Evolutionary conservation across 2,888 invertebrate genomes (phyloP).

Genomic region (Xestia sexstrigata): DNA sequence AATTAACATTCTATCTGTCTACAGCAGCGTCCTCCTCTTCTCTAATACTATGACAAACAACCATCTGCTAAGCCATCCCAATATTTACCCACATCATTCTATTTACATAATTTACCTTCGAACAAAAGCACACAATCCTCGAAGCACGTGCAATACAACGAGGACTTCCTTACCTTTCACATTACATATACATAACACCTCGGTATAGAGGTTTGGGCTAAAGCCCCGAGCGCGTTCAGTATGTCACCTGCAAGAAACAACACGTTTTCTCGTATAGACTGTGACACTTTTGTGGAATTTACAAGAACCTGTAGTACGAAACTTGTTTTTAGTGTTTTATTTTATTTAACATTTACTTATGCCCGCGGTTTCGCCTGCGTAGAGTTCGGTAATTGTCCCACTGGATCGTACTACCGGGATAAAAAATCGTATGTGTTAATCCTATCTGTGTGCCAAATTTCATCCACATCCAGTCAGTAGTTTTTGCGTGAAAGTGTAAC

Average conservation of each 20-base stretch:
- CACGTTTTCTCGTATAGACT: conserved; percentile 13
- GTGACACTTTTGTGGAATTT: conserved; percentile 18
- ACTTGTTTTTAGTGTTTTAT: background rate
- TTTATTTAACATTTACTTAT: background rate
- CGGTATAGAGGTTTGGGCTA: background rate
- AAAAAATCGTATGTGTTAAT: too few relatives aligned
- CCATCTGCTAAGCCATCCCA: background rate
- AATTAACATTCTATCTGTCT: background rate
- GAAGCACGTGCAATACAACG: background rate
- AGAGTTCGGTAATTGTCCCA: too few relatives aligned
- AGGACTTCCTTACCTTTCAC: conserved; percentile 18
- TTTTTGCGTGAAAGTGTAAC: too few relatives aligned
- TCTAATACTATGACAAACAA: background rate
- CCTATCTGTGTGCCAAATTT: too few relatives aligned
- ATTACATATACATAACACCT: conserved; percentile 13
- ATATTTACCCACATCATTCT: background rate
- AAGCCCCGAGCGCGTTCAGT: background rate
- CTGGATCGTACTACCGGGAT: too few relatives aligned
- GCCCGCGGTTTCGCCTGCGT: too few relatives aligned
- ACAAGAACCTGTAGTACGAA: conserved; percentile 1
- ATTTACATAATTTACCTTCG: background rate
- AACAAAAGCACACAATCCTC: background rate
- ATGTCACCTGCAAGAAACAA: conserved; percentile 24
- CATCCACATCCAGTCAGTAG: too few relatives aligned
- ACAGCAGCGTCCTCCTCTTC: background rate